Evolutionary conservation across 92 coral and sea anemone species (phyloP).

Genomic region (Muricea muricata): DNA sequence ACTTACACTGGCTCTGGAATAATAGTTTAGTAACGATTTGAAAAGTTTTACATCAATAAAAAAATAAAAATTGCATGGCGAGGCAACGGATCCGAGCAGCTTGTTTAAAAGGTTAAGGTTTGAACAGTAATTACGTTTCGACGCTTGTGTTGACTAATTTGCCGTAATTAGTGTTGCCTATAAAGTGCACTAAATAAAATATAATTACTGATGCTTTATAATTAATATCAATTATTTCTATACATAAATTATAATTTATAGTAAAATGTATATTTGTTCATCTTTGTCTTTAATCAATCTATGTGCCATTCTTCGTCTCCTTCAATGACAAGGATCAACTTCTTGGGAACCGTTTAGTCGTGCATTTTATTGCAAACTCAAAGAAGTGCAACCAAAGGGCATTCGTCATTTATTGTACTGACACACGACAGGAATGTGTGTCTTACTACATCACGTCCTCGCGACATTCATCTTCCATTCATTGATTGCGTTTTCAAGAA

Average conservation of each 20-base stretch:
- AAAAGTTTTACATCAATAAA: too few relatives aligned
- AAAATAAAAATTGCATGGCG: too few relatives aligned
- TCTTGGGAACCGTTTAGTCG: neutral
- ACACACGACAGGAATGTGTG: neutral
- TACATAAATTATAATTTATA: neutral
- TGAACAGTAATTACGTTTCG: too few relatives aligned
- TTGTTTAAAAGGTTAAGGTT: too few relatives aligned
- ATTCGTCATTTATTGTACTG: neutral
- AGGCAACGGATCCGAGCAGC: too few relatives aligned
- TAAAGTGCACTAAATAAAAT: too few relatives aligned
- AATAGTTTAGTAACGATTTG: too few relatives aligned
- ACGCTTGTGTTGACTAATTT: neutral
- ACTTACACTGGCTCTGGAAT: too few relatives aligned
- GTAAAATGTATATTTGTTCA: neutral
- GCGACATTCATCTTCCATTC: neutral
- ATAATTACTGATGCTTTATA: neutral
- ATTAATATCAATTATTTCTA: too few relatives aligned
- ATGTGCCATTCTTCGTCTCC: neutral
- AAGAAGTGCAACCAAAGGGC: neutral
- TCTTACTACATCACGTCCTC: neutral
- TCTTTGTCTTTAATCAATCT: neutral
- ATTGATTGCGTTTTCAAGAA: constrained; percentile 26
- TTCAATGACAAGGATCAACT: neutral
- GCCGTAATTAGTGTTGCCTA: neutral
- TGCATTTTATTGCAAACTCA: neutral